A percentile compares a stretch with the other conserved stretches of the same genome.
Evolutionary conservation across 2,113 vertebrate genomes (phyloP).

Genomic region (Potamarius usumacintae): DNA sequence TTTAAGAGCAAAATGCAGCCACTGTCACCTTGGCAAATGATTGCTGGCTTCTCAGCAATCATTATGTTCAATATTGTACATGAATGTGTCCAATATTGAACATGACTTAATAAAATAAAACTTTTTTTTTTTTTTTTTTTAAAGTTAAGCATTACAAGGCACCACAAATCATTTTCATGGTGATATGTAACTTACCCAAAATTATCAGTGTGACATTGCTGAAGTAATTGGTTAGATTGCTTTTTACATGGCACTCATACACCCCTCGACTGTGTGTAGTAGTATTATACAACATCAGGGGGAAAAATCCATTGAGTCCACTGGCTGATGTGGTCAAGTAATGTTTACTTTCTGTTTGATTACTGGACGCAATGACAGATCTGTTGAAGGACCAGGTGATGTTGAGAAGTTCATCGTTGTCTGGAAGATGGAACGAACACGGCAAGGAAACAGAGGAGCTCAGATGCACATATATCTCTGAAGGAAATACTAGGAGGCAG

Average conservation of each 20-base stretch:
- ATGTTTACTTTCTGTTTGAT: slow-evolving; percentile 57
- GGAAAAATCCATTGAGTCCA: slow-evolving; percentile 62
- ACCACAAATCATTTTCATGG: background rate
- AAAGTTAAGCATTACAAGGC: background rate
- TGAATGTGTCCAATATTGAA: background rate
- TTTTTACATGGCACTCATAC: slow-evolving; percentile 68
- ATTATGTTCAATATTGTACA: background rate
- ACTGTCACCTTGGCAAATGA: background rate
- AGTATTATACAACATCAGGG: slow-evolving; percentile 62
- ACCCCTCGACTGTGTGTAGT: slow-evolving; percentile 63
- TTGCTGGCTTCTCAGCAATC: background rate
- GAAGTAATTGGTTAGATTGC: slow-evolving; percentile 55
- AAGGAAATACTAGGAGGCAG: slow-evolving; percentile 54
- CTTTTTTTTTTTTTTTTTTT: too few relatives aligned
- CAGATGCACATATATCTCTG: slow-evolving; percentile 59
- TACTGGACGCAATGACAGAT: slow-evolving; percentile 56
- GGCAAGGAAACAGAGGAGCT: slow-evolving; percentile 61
- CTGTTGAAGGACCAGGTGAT: slow-evolving; percentile 64
- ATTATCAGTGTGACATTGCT: slow-evolving; percentile 64
- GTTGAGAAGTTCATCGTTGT: slow-evolving; percentile 50
- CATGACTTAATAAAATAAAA: background rate
- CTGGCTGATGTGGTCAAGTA: slow-evolving; percentile 55
- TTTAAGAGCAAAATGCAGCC: background rate
- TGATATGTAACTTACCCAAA: slow-evolving; percentile 58
- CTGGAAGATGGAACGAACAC: slow-evolving; percentile 54